Conservation (phyloP, 2,113 vertebrate genomes). For the Gymnarchus niloticus region DNA sequence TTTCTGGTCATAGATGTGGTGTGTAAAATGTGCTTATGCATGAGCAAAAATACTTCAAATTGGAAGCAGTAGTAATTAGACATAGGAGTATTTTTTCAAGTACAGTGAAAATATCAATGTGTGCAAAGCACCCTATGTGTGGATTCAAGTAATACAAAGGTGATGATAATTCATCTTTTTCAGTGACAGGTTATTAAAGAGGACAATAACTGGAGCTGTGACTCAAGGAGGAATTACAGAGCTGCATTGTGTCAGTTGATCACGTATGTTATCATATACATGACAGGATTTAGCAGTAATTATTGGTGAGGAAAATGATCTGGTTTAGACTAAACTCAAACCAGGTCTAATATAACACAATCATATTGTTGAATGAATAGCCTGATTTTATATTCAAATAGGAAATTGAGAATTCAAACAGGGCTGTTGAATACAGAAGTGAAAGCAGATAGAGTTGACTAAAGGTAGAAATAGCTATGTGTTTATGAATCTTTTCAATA, state of each 20-base stretch:
- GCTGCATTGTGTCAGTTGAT: neutral
- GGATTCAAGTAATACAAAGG: neutral
- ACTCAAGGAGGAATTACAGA: neutral
- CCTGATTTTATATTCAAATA: no score
- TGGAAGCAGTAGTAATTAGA: neutral
- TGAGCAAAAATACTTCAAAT: neutral
- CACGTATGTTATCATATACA: neutral
- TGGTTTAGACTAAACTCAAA: neutral
- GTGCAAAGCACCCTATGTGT: neutral
- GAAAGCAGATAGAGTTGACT: neutral
- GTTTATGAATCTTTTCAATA: no score
- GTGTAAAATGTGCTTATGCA: neutral
- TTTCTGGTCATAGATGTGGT: neutral
- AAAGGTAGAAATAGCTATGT: neutral
- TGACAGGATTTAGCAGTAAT: neutral
- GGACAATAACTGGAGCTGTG: neutral
- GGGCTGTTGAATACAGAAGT: neutral
- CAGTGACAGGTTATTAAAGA: neutral
- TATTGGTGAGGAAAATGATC: neutral
- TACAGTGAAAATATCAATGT: neutral
- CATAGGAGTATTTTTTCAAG: neutral
- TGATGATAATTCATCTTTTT: neutral
- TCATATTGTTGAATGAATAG: neutral
- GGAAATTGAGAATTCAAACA: neutral
- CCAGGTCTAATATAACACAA: neutral